These are phyloP conservation scores for Conistra vaccinii DNA, from an alignment of 2,888 invertebrate species.

Conservation along the genomic window DNA sequence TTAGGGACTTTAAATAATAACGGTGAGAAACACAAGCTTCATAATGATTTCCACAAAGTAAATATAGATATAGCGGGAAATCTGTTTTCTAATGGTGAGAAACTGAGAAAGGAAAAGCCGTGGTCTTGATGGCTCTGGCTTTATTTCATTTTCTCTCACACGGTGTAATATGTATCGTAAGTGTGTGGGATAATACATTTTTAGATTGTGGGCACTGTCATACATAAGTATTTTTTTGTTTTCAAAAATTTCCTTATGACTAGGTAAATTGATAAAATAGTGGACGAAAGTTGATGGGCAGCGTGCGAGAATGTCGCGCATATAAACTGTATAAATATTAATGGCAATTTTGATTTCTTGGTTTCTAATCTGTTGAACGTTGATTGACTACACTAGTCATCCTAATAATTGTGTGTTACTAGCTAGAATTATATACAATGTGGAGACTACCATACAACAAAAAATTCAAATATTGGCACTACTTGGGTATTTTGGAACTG, in stretches of 20 bases:
- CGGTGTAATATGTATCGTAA: conserved; percentile 2
- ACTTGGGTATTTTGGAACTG: too few relatives aligned
- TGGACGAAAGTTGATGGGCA: conserved; percentile 2
- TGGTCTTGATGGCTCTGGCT: conserved; percentile 51
- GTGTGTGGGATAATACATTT: conserved; percentile 30
- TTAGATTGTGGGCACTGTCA: conserved; percentile 18
- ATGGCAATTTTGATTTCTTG: neutral
- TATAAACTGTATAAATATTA: conserved; percentile 2
- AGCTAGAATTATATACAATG: too few relatives aligned
- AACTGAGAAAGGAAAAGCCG: conserved; percentile 63
- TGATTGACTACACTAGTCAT: neutral
- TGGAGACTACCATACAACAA: too few relatives aligned
- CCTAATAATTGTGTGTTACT: neutral
- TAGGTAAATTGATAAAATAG: neutral
- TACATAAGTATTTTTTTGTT: neutral
- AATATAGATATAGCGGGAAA: conserved; percentile 61
- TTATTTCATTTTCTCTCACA: conserved; percentile 58
- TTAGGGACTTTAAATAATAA: conserved; percentile 51
- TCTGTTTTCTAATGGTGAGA: conserved; percentile 70
- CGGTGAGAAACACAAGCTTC: conserved; percentile 35
- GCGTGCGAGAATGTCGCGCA: neutral
- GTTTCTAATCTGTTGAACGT: neutral
- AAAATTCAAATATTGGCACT: too few relatives aligned
- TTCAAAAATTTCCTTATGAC: neutral
- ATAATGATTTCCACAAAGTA: conserved; percentile 59